A percentile compares a stretch with the other conserved stretches of the same genome.
These are phyloP conservation scores for Frankliniella fusca DNA, from an alignment of 2,888 invertebrate genomes.

Conservation along the genomic window DNA sequence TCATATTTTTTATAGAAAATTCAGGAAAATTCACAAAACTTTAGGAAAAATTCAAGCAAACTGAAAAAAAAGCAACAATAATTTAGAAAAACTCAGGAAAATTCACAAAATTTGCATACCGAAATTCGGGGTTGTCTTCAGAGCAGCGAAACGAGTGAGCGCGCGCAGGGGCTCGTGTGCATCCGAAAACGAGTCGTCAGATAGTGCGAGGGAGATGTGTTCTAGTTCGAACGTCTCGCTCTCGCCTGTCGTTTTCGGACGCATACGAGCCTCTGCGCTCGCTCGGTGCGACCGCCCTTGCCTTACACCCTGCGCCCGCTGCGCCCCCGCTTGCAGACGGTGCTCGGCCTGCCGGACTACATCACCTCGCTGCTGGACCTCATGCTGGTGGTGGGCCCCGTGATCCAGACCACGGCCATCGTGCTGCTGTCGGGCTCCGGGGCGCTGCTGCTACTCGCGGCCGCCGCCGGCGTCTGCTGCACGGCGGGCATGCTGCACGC, in stretches of 20 bases:
- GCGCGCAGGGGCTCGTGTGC: too few species aligned
- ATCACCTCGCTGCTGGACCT: slow-evolving; percentile 41
- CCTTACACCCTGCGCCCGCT: neutral
- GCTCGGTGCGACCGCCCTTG: too few species aligned
- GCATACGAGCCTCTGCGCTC: too few species aligned
- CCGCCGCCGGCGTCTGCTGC: slow-evolving; percentile 41
- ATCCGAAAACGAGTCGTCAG: too few species aligned
- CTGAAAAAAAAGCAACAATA: too few species aligned
- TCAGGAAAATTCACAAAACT: neutral
- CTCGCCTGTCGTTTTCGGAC: too few species aligned
- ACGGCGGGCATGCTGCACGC: slow-evolving; percentile 34
- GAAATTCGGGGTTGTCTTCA: too few species aligned
- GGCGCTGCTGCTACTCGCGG: slow-evolving; percentile 43
- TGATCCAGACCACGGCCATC: slow-evolving; percentile 42
- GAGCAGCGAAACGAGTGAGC: too few species aligned
- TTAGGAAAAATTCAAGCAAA: neutral
- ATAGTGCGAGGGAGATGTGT: too few species aligned
- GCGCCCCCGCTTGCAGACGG: slow-evolving; percentile 35
- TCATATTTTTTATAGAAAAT: neutral
- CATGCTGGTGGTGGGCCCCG: slow-evolving; percentile 41
- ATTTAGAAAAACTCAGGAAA: too few species aligned
- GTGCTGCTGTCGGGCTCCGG: slow-evolving; percentile 43
- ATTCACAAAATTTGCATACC: too few species aligned
- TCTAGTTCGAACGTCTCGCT: too few species aligned
- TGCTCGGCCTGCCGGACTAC: slow-evolving; percentile 37